Base-by-base conservation (phyloP, 2,888 invertebrate genomes). In the Bembecia ichneumoniformis region DNA sequence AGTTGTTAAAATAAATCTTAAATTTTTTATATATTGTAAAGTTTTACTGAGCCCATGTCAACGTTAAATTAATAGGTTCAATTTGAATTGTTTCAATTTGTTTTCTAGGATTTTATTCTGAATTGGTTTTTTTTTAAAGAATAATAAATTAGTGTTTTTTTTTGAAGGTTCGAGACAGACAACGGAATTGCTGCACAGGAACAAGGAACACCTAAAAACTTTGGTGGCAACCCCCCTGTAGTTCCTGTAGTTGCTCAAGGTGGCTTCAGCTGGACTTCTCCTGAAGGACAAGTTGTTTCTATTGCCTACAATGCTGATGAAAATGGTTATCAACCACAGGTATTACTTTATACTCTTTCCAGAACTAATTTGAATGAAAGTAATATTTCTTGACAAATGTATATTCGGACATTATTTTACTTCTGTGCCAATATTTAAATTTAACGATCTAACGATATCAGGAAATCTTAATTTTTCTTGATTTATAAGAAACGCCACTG, bases 291-390 rank as follows among this genome's bases (percentile, higher is more conserved):
- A 20, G 77, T 77, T 14, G 81, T 89, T 58, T 70, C 74, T 13
- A 55, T 90, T 47, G 76, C 77, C 40, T 91, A 90, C 68, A 65
- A 84, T 47, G 90, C 90, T 52, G 88, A 90, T 59, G 89, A 90
- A 65, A 49, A 49, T n/a, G 51, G 51, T 46, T 91, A 89, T 77
- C 88, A 88, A 55, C 88, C 90, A 11, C 34, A 20, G 46, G 46
- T 46, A 34, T 40, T 28, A 28, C 2, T 28, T 28, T 28, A 28
- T 28, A 9, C 0, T 28, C 28, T 28, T 2, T 28, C 2, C 28
- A 9, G 28, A 28, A 28, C 28, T 9, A 3, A 28, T 28, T 28
- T 28, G 1, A 28, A 28, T 0, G 28, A 7, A 28, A 9, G 28
- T n/a, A n/a, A n/a, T n/a, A n/a, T n/a, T n/a, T n/a, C n/a, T n/a